Base-by-base conservation (phyloP, 2,888 invertebrate species). In the Andrena bicolor region DNA sequence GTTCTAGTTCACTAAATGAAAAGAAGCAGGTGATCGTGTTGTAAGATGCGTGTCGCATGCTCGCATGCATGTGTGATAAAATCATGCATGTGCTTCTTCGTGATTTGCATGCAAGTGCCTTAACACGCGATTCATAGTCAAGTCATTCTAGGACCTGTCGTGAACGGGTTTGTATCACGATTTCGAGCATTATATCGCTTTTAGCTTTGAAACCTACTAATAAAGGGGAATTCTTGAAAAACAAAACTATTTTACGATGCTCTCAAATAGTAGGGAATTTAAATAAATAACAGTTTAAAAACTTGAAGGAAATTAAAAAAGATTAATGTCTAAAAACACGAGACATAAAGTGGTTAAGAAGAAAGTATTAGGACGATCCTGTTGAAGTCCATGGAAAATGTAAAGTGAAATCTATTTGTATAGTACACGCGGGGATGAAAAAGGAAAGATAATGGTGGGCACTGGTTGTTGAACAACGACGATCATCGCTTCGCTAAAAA, bases 21-120 rank as follows among this genome's bases (percentile, higher is more conserved):
- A 83, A 83, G 66, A 80, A 70, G 80, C 83, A 80, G 77, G 83
- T 86, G 83, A 85, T 75, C 32, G 78, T 80, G 60, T 68, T 60
- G 77, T 83, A 83, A 66, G 68, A 61, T 85, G 80, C 85, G 79
- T 85, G 86, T 61, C 49, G 61, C 85, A 80, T 87, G 78, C 87
- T 73, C n/a, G 76, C 87, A 80, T 87, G 87, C 87, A 65, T 80
- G 78, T 72, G 82, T 77, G 85, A 82, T 63, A 63, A 73, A 72
- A 75, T 80, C 83, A 49, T 85, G 81, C 81, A 58, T 61, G 76
- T 81, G 85, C 76, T 56, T 70, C 20, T 35, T 41, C 63, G 79
- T 79, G 79, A 79, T 72, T 78, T 82, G 32, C 78, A 76, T 82
- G 83, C 78, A 69, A 65, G 60, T 75, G 68, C 68, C 30, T 53